Evolutionary conservation across 2,113 vertebrate genomes (phyloP).

Genomic region (Erpornis zantholeuca): DNA sequence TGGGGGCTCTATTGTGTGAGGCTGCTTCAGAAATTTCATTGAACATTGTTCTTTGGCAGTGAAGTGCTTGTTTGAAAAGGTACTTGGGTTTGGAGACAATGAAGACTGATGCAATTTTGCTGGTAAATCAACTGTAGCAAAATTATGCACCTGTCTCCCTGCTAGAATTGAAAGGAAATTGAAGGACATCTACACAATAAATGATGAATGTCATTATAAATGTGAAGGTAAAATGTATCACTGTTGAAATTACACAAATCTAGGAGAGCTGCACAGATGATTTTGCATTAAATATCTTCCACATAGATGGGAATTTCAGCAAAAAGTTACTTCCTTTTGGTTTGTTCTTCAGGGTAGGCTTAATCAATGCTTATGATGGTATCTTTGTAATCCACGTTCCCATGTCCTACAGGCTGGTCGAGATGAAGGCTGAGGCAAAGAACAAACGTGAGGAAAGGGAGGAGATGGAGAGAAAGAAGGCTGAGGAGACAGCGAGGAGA

Average conservation of each 20-base stretch:
- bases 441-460: conserved; percentile 47
- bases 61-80: not conserved
- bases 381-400: not conserved
- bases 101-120: conserved; percentile 5
- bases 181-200: not conserved
- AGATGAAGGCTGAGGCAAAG: conserved; percentile 62
- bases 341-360: not conserved
- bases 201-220: not conserved
- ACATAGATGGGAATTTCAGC: not conserved
- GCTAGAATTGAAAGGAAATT: not conserved
- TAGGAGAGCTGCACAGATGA: not conserved
- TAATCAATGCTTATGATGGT: not conserved
- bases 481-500: conserved; percentile 18
- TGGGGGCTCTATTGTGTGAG: not conserved
- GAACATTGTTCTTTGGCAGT: not conserved
- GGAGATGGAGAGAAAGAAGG: conserved; percentile 19
- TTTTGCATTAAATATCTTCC: not conserved
- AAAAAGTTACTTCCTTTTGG: not conserved
- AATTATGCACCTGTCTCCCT: conserved; percentile 6
- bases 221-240: not conserved
- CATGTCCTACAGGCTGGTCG: conserved; percentile 54
- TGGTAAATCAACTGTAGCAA: conserved; percentile 25
- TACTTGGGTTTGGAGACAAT: not conserved
- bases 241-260: not conserved
- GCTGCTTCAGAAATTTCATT: not conserved